Evolutionary conservation across 2,888 invertebrate species (phyloP).

Genomic region (Slavum lentiscoides): DNA sequence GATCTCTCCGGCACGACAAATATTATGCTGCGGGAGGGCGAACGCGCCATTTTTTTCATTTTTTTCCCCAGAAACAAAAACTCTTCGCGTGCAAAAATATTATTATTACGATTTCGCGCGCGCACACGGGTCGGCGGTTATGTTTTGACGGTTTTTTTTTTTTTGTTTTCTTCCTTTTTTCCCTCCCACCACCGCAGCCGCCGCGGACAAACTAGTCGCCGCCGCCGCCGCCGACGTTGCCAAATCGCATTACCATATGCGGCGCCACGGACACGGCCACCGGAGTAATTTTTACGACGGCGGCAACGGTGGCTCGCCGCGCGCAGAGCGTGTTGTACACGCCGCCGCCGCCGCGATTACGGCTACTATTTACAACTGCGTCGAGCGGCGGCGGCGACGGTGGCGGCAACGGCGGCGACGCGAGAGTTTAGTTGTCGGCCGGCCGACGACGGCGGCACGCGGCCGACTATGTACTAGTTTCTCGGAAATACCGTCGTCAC

Average conservation of each 20-base stretch:
- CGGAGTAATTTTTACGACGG: constrained; percentile 41
- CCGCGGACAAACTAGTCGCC: too few relatives aligned
- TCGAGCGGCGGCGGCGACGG: not conserved
- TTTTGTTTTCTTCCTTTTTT: constrained; percentile 19
- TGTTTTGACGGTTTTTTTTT: not conserved
- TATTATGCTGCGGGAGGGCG: too few relatives aligned
- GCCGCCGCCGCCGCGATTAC: constrained; percentile 12
- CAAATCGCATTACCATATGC: constrained; percentile 44
- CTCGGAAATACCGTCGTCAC: constrained; percentile 21
- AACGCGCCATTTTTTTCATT: too few relatives aligned
- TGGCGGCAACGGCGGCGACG: not conserved
- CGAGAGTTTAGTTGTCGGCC: constrained; percentile 22
- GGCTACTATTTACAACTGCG: not conserved
- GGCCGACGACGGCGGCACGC: not conserved
- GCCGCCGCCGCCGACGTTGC: constrained; percentile 33
- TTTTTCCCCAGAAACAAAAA: too few relatives aligned
- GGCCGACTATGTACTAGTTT: constrained; percentile 12
- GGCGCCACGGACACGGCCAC: constrained; percentile 43
- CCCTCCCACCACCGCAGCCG: not conserved
- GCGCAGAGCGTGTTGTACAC: not conserved
- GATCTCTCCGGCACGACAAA: too few relatives aligned
- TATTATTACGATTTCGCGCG: too few relatives aligned
- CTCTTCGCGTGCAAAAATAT: too few relatives aligned
- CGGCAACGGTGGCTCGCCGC: constrained; percentile 10
- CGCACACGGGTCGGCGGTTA: too few relatives aligned